These are phyloP conservation scores for Lasius platythorax DNA, from an alignment of 2,888 invertebrate genomes.

Conservation along the genomic window DNA sequence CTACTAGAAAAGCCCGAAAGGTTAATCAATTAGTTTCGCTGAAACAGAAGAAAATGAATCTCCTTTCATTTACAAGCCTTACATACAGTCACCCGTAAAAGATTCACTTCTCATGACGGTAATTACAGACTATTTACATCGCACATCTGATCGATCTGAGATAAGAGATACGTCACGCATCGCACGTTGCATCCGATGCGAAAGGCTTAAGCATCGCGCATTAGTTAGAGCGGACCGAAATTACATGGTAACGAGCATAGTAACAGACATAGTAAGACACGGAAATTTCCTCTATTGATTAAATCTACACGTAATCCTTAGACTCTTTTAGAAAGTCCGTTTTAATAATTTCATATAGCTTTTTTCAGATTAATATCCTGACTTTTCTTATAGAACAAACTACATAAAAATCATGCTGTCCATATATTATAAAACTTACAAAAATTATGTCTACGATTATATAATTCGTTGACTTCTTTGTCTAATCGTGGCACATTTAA, in stretches of 20 bases:
- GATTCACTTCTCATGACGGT: slow-evolving; percentile 40
- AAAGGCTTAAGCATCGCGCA: slow-evolving; percentile 40
- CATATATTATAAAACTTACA: not conserved
- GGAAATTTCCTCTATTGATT: slow-evolving; percentile 28
- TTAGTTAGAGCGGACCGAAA: slow-evolving; percentile 39
- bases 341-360: not conserved
- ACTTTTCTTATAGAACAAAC: slow-evolving; percentile 17
- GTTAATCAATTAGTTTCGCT: slow-evolving; percentile 47
- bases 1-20: slow-evolving; percentile 35
- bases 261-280: slow-evolving; percentile 7
- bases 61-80: slow-evolving; percentile 33
- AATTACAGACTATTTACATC: slow-evolving; percentile 44
- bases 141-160: slow-evolving; percentile 32
- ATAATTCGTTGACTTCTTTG: not conserved
- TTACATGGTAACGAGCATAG: slow-evolving; percentile 35
- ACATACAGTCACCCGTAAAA: slow-evolving; percentile 16
- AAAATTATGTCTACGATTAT: not conserved
- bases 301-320: not conserved
- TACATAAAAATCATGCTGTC: not conserved
- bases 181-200: slow-evolving; percentile 38
- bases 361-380: slow-evolving; percentile 6
- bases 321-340: not conserved
- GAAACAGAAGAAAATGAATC: slow-evolving; percentile 47
- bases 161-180: slow-evolving; percentile 50
- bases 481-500: not conserved